Base-by-base conservation (phyloP, 2,113 vertebrate genomes). In the Anoura caudifer region DNA sequence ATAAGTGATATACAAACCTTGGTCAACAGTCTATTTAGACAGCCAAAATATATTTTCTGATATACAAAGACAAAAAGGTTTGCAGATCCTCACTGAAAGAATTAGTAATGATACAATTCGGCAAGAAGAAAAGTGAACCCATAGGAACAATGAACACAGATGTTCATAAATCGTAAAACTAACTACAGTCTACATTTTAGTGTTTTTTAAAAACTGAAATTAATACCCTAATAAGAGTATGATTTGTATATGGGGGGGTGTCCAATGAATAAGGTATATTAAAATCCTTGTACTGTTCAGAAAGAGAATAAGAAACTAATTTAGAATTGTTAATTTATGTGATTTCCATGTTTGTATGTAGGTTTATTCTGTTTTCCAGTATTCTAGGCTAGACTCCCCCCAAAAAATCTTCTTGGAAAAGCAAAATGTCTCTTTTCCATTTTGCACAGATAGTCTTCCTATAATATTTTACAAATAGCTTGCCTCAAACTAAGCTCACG, bases 21-120 rank as follows among this genome's bases (percentile, higher is more conserved):
- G 84, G 89, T 93, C 88, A 95, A 95, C 36, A 70, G 69, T 95
- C 15, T 88, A 88, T 93, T 81, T 95, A 90, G 80, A 94, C 22
- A 70, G 67, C 61, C 52, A 92, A 94, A 95, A 81, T 26, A 86
- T 52, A 50, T 43, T 87, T 93, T 90, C 28, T 87, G 61, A 90
- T 47, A 90, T 13, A 79, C 8, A 84, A 70, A 94, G 54, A 91
- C 38, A 90, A 90, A 94, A 92, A 38, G 47, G 8, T 54, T 90
- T 83, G 26, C 6, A 77, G 5, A 75, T 47, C 7, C 4, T 65
- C 52, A 63, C 17, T 45, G 28, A 93, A 85, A 75, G 56, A 84
- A 91, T 80, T 70, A 95, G 28, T 47, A 59, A 94, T 69, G 41
- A 59, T 41, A 15, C 19, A 89, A 91, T 86, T 96, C 67, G 87